Conservation (phyloP, 2,888 invertebrate species). For the Clistopyga incitator region DNA sequence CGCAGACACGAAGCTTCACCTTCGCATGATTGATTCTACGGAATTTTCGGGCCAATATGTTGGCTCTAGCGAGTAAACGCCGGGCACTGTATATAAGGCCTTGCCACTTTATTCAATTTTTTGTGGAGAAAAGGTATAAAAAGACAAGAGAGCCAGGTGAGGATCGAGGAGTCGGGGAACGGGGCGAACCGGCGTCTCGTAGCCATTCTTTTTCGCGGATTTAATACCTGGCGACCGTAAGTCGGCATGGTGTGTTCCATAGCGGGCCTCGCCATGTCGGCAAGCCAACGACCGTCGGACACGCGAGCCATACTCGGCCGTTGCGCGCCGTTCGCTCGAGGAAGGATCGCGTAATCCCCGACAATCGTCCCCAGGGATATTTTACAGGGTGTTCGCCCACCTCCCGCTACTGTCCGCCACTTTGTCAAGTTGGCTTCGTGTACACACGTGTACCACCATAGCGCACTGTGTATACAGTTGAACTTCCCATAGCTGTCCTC, state of each 20-base stretch:
- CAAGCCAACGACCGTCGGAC: slow-evolving; percentile 69
- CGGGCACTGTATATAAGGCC: slow-evolving; percentile 22
- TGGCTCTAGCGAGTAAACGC: not conserved
- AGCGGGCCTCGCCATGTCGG: slow-evolving; percentile 26
- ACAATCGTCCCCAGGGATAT: slow-evolving; percentile 77
- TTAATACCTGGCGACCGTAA: slow-evolving; percentile 76
- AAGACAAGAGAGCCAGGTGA: slow-evolving; percentile 36
- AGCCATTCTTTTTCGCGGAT: slow-evolving; percentile 75
- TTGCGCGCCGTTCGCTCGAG: slow-evolving; percentile 62
- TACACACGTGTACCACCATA: slow-evolving; percentile 26
- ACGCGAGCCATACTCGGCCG: slow-evolving; percentile 60
- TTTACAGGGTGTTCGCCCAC: slow-evolving; percentile 74
- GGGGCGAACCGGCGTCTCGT: slow-evolving; percentile 62
- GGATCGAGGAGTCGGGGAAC: slow-evolving; percentile 19
- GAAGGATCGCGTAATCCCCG: slow-evolving; percentile 77
- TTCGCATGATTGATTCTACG: not conserved
- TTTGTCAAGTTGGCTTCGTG: slow-evolving; percentile 71
- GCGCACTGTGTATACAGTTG: slow-evolving; percentile 35
- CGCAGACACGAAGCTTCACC: too few species aligned
- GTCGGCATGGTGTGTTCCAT: slow-evolving; percentile 63
- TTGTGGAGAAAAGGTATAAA: slow-evolving; percentile 44
- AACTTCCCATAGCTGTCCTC: slow-evolving; percentile 16
- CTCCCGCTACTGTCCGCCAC: slow-evolving; percentile 67
- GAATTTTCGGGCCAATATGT: not conserved
- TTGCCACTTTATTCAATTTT: slow-evolving; percentile 51